These are phyloP conservation scores for Ploceus nigricollis DNA, from an alignment of 2,113 vertebrate species.

Conservation along the genomic window DNA sequence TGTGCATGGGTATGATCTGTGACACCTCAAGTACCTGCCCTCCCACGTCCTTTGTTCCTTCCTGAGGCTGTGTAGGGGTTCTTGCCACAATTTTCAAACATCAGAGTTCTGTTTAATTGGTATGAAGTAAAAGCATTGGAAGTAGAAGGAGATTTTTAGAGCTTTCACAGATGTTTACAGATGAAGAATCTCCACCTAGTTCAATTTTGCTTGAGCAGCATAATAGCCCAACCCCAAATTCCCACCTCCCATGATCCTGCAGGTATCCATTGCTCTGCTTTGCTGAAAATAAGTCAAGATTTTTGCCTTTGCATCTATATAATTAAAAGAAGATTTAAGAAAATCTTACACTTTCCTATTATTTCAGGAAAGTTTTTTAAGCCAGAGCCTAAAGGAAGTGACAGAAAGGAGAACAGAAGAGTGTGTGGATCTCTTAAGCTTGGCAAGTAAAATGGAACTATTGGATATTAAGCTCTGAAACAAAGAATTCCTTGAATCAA, in stretches of 20 bases:
- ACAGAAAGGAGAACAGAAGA: neutral
- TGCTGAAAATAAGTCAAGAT: neutral
- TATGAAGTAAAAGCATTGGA: neutral
- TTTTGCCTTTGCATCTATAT: neutral
- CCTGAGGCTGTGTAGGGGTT: neutral
- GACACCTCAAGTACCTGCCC: neutral
- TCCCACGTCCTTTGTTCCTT: neutral
- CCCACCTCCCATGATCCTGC: neutral
- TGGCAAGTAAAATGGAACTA: neutral
- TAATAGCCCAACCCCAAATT: neutral
- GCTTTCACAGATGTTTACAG: neutral
- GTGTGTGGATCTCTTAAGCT: neutral
- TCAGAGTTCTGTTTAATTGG: neutral
- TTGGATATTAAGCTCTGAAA: neutral
- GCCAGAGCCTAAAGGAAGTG: neutral
- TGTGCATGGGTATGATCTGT: neutral
- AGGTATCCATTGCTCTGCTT: neutral
- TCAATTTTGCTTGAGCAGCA: neutral
- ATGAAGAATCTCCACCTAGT: neutral
- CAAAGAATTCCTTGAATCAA: neutral
- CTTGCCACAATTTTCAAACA: neutral
- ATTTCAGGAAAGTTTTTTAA: neutral
- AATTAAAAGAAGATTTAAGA: neutral
- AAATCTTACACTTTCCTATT: neutral
- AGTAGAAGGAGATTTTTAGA: neutral